A percentile compares a stretch with the other conserved stretches of the same genome.
phyloP scores from a whole-genome alignment of 2,797 vertebrate genomes.

The Rhinogobio ventralis region DNA sequence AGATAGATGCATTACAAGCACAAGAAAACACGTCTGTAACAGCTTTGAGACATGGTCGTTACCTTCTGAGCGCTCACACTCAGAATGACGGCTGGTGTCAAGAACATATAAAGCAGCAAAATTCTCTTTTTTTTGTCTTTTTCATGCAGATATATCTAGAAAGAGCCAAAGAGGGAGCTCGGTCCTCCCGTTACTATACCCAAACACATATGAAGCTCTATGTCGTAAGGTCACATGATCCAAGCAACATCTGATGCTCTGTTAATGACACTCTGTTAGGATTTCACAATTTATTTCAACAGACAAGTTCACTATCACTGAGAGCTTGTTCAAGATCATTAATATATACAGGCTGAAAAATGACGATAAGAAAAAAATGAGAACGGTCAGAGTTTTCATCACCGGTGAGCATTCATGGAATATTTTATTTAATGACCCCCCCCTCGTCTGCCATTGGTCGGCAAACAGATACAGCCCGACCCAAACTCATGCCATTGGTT shows the following conservation, averaged over 20 bases:
- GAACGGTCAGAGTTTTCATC: not conserved
- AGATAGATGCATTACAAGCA: constrained; percentile 65
- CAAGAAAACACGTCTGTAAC: constrained; percentile 67
- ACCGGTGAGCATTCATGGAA: not conserved
- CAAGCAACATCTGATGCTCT: constrained; percentile 27
- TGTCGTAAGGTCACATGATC: constrained; percentile 4
- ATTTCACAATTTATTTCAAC: constrained; percentile 25
- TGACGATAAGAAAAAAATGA: not conserved
- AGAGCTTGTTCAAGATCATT: constrained; percentile 22
- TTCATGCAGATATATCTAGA: constrained; percentile 49
- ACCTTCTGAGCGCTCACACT: constrained; percentile 73
- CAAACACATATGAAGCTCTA: constrained; percentile 30
- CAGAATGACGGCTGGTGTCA: constrained; percentile 80
- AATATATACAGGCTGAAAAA: constrained; percentile 38
- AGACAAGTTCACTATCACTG: constrained; percentile 32
- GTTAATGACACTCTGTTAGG: not conserved
- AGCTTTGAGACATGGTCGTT: constrained; percentile 84
- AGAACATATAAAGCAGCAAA: constrained; percentile 74
- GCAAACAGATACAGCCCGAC: not conserved
- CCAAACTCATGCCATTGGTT: not conserved
- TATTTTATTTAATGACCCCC: not conserved
- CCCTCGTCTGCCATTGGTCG: not conserved
- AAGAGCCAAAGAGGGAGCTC: constrained; percentile 11
- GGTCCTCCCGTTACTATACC: not conserved
- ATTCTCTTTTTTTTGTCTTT: constrained; percentile 27